These are phyloP conservation scores for Amphipoea oculea DNA, from an alignment of 2,888 invertebrate species.

Conservation along the genomic window DNA sequence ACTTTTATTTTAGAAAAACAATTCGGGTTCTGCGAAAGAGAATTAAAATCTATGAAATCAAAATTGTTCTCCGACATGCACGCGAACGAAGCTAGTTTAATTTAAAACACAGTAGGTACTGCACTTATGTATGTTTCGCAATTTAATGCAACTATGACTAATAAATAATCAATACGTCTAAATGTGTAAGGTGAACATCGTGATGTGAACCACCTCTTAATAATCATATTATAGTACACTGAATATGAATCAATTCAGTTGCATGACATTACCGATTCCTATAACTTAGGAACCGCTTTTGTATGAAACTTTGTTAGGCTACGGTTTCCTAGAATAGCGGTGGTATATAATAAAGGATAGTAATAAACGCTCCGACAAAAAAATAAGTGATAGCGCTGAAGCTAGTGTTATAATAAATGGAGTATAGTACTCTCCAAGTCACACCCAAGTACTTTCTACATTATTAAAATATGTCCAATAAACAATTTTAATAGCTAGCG, in stretches of 20 bases:
- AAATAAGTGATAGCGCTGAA: too few relatives aligned
- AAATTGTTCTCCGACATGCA: too few relatives aligned
- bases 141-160: neutral
- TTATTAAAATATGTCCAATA: constrained; percentile 29
- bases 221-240: neutral
- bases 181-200: constrained; percentile 48
- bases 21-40: too few relatives aligned
- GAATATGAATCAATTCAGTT: constrained; percentile 14
- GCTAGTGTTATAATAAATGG: too few relatives aligned
- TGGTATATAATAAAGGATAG: too few relatives aligned
- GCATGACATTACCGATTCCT: neutral
- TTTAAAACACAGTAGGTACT: neutral
- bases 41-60: too few relatives aligned
- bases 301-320: too few relatives aligned
- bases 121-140: neutral
- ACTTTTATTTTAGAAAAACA: too few relatives aligned
- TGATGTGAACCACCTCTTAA: constrained; percentile 33
- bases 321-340: too few relatives aligned
- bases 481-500: constrained; percentile 36
- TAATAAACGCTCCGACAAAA: too few relatives aligned
- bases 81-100: neutral
- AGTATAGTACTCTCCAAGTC: neutral
- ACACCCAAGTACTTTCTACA: constrained; percentile 5
- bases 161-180: constrained; percentile 15
- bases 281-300: too few relatives aligned